Evolutionary conservation across 2,113 vertebrate species (phyloP).

Genomic region (Microtus pennsylvanicus): DNA sequence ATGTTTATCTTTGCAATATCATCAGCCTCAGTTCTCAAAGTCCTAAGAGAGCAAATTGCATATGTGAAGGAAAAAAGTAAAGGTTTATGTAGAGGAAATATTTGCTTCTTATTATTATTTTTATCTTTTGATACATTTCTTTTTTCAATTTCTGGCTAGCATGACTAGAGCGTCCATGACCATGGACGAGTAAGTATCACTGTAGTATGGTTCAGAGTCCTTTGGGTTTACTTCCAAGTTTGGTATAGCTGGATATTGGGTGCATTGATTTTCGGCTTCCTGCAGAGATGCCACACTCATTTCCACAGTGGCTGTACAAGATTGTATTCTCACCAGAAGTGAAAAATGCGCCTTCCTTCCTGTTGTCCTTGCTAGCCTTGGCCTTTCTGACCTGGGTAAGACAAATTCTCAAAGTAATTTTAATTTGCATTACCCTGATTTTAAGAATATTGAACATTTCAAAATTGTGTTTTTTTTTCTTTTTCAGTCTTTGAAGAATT

Average conservation of each 20-base stretch:
- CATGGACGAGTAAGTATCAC: background rate
- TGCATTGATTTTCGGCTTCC: background rate
- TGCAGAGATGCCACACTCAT: background rate
- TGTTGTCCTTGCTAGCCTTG: background rate
- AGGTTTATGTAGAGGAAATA: background rate
- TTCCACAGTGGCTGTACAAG: background rate
- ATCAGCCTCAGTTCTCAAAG: background rate
- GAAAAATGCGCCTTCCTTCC: background rate
- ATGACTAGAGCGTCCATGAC: background rate
- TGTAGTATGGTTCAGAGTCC: background rate
- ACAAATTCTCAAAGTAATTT: background rate
- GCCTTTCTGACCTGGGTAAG: background rate
- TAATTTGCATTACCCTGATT: background rate
- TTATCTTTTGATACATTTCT: background rate
- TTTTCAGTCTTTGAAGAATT: background rate
- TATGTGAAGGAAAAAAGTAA: background rate
- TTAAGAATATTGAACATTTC: background rate
- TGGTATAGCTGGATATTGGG: background rate
- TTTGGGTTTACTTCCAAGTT: no score
- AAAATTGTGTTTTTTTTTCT: background rate
- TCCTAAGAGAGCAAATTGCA: background rate
- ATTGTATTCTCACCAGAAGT: background rate
- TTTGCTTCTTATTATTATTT: slow-evolving; percentile 16
- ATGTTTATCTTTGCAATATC: background rate
- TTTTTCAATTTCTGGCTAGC: background rate